Base-by-base conservation (phyloP, 2,113 vertebrate genomes). In the Xerus inauris region DNA sequence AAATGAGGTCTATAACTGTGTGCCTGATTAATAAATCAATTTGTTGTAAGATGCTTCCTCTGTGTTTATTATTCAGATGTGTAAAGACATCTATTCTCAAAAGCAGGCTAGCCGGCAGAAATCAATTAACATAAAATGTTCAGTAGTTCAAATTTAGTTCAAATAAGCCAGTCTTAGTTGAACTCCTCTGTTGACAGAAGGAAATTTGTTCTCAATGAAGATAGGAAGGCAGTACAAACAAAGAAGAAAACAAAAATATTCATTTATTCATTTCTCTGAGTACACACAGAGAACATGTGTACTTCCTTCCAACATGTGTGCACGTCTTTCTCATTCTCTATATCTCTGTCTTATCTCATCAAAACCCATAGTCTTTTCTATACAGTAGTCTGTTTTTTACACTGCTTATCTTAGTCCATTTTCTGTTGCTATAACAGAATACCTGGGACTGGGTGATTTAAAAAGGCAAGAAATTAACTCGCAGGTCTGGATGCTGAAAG, bases 1-100 rank as follows among this genome's bases (percentile, higher is more conserved):
- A 91, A 89, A 93, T 65, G 79, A 62, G 59, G 19, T 72, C 84
- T 72, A 20, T 76, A 54, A 86, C 35, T 79, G 30, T 32, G 45
- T 49, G 38, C 49, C 54, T 94, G 47, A 65, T 89, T 82, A 90
- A 42, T 40, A 97, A 95, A 87, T 89, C 80, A 57, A 11, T 79
- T 79, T 82, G 67, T 79, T 91, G 8, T 59, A 92, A 83, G 72
- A 92, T 40, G 17, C n/a, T 92, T 87, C 51, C 32, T 69, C 14
- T n/a, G 59, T n/a, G 20, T 65, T 84, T 42, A 20, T 47, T 54
- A 22, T 57, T 92, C 20, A 91, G 10, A 91, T 85, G 45, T 92
- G 38, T 16, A 69, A 69, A 73, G 38, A 24, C 3, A 77, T 77
- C 47, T 88, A 89, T 86, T 89, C 64, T 65, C 49, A 92, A 94